These are phyloP conservation scores for Hecatera dysodea DNA, from an alignment of 2,888 invertebrate genomes.

Conservation along the genomic window DNA sequence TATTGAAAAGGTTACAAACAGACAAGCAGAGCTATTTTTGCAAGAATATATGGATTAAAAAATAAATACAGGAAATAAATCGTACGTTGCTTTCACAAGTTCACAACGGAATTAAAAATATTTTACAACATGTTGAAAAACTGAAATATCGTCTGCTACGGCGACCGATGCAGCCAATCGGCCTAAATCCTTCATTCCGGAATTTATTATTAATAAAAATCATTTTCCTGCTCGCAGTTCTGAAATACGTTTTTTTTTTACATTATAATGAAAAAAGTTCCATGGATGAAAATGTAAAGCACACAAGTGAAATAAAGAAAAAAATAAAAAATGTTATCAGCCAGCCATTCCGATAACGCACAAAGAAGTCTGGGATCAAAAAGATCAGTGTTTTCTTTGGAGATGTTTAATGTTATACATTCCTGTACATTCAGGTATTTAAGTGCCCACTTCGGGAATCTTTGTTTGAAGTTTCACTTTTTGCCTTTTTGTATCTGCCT, in stretches of 20 bases:
- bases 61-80: no score
- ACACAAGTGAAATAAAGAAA: slow-evolving; percentile 51
- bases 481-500: not conserved
- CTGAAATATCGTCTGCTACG: slow-evolving; percentile 40
- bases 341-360: slow-evolving; percentile 38
- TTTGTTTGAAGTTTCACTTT: slow-evolving; percentile 29
- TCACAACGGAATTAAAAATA: slow-evolving; percentile 41
- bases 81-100: not conserved
- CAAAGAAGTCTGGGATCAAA: slow-evolving; percentile 61
- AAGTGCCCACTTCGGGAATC: slow-evolving; percentile 21
- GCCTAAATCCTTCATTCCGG: slow-evolving; percentile 60
- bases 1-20: no score
- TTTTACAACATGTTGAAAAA: slow-evolving; percentile 32
- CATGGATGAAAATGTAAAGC: slow-evolving; percentile 44
- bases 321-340: slow-evolving; percentile 51
- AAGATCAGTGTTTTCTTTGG: slow-evolving; percentile 67
- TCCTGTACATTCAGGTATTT: slow-evolving; percentile 35
- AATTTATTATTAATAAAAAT: slow-evolving; percentile 59
- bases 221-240: slow-evolving; percentile 51
- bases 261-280: slow-evolving; percentile 36
- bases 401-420: slow-evolving; percentile 60
- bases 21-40: not conserved
- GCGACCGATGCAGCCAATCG: slow-evolving; percentile 50
- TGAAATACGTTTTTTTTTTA: slow-evolving; percentile 33
- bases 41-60: not conserved